Evolutionary conservation across 2,797 vertebrate species (phyloP), one percentile per base, ranked within the genome.

Genomic region (Onychomys leucogaster): DNA sequence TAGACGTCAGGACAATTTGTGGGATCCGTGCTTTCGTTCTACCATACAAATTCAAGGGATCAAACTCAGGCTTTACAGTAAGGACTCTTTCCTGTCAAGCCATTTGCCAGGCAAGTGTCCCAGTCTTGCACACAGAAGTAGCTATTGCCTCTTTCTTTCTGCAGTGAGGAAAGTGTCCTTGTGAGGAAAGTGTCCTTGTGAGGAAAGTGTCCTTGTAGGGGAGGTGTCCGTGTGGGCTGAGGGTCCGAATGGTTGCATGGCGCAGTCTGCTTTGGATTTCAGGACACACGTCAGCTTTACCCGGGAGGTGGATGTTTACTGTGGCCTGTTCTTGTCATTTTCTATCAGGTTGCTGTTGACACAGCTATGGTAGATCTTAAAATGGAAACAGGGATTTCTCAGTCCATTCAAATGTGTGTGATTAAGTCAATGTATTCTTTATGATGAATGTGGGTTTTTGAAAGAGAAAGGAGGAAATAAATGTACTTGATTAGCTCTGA

Each of bases 181-280:
- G 29, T 67, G 59, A 19, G 52, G 49, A 25, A 8, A 29, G 27
- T 9, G 29, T 67, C 63, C 13, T 65, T 34, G 29, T 67, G 59
- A 19, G 52, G 49, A 25, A 8, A 29, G 27, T 9, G 10, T 43
- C 25, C 32, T 37, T 89, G 19, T 49, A 25, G 16, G 63, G 83
- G 85, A 49, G 29, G 63, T 32, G 2, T 85, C 41, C 4, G 6
- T 11, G 32, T n/a, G 65, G 37, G 69, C 29, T 25, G 21, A 43
- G 25, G 57, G 69, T 59, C 73, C 19, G 14, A 52, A 5, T 37
- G 37, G 21, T 43, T n/a, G 2, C 21, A 0, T 69, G 49, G 57
- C 32, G 16, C 80, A 46, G 34, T 71, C n/a, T 55, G 37, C 21
- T 91, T 76, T 89, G 88, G 46, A 87, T 86, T 91, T 97, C 95